A percentile compares a stretch with the other conserved stretches of the same genome.
These are phyloP conservation scores for Pristionchus fissidentatus DNA, from an alignment of 2,888 invertebrate species.

Conservation along the genomic window DNA sequence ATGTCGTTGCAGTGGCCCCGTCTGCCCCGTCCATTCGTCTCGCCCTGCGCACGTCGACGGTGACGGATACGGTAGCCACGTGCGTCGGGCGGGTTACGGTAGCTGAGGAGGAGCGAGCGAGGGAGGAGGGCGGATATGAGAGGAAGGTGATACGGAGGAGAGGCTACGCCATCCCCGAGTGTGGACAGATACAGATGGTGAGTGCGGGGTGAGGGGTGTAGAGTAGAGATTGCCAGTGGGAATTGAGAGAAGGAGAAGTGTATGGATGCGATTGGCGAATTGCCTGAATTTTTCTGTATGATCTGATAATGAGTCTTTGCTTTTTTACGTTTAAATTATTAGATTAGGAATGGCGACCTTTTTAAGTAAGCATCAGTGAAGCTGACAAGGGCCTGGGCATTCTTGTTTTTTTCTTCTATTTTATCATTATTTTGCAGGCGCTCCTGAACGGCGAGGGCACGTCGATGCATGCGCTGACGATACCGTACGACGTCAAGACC, in stretches of 20 bases:
- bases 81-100: conserved; percentile 18
- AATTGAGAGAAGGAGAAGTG: neutral
- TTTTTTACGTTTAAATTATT: too few species aligned
- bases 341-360: too few species aligned
- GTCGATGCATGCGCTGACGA: neutral
- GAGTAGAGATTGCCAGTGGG: neutral
- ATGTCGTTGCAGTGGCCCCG: neutral
- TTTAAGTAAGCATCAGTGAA: neutral
- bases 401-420: conserved; percentile 1
- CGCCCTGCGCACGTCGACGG: neutral
- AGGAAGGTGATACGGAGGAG: neutral
- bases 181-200: conserved; percentile 38
- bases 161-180: neutral
- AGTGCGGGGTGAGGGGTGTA: neutral
- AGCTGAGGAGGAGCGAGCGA: conserved; percentile 17
- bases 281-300: too few species aligned
- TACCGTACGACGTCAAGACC: conserved; percentile 12
- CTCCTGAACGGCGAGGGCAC: conserved; percentile 36
- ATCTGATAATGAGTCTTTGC: too few species aligned
- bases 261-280: neutral
- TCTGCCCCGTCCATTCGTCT: neutral
- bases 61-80: neutral
- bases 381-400: neutral
- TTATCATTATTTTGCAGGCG: neutral
- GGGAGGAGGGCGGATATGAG: neutral